Evolutionary conservation across 2,113 vertebrate species (phyloP), one percentile per base, ranked within the genome.

Genomic region (Ramphastos sulfuratus): DNA sequence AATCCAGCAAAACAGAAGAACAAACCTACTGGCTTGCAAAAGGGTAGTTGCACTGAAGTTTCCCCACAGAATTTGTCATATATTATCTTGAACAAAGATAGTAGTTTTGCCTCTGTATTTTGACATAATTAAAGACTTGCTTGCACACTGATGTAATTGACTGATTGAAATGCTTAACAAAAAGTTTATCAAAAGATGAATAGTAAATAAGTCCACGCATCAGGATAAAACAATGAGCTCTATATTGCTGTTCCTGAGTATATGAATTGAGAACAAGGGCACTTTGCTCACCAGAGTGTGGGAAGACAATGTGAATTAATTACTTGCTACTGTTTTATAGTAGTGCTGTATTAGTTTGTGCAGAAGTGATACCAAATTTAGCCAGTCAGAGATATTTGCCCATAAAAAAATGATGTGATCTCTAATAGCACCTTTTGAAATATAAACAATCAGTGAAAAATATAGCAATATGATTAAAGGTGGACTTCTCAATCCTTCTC

Each of bases 291-390:
- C 67, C 10, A 23, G 37, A 20, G 72, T 56, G 79, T 91, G 66
- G 87, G 89, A 91, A 79, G 67, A 60, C 70, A 87, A 58, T 46
- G 14, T 90, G 72, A 79, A 90, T 93, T 86, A 92, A 80, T 83
- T 78, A 23, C 71, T 95, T 64, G 54, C 28, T 92, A 37, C 74
- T 82, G 54, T 95, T 94, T 78, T 55, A n/a, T 75, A 35, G 33
- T 92, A 64, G 37, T 85, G 18, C 52, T 93, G 0, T 75, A 65
- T 58, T 92, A 46, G 65, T 31, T 70, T 69, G 33, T 73, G n/a
- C 50, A 73, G 0, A 6, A 56, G 50, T 82, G 42, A 64, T 86
- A 55, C 39, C 27, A 58, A 55, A 69, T 82, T 60, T 82, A 93
- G 27, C 52, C 50, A 58, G 2, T 58, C 37, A 7, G 46, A 90